Evolutionary conservation across 2,888 invertebrate species (phyloP).

Genomic region (Leptopterna dolabrata): DNA sequence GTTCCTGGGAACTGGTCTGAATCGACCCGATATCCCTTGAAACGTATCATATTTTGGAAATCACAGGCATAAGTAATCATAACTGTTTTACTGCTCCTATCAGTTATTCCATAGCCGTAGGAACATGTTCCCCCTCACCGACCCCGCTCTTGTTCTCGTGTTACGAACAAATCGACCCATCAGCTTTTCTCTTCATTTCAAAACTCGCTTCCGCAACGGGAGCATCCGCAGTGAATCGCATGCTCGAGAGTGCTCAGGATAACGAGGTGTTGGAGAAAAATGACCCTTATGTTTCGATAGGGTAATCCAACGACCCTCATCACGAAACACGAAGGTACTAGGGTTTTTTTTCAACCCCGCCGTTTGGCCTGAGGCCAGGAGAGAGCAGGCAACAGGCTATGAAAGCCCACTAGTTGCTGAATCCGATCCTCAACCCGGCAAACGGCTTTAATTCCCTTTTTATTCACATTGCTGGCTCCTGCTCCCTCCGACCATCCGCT

Average conservation of each 20-base stretch:
- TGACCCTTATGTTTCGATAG: slow-evolving; percentile 3
- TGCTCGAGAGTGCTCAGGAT: not conserved
- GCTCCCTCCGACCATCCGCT: not conserved
- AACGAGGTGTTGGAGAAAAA: not conserved
- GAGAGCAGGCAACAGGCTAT: slow-evolving; percentile 28
- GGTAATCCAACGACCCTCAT: slow-evolving; percentile 1
- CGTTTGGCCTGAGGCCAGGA: slow-evolving; percentile 35
- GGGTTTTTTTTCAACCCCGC: not conserved
- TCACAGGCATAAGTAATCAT: no score
- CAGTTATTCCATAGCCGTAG: no score
- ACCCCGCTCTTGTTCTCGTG: no score
- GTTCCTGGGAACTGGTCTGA: no score
- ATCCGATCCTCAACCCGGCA: slow-evolving; percentile 27
- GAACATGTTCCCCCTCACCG: no score
- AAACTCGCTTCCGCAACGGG: not conserved
- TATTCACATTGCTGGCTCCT: slow-evolving; percentile 20
- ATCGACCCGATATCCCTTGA: no score
- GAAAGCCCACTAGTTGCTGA: slow-evolving; percentile 39
- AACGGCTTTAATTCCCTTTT: slow-evolving; percentile 29
- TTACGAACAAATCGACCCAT: no score
- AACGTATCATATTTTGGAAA: no score
- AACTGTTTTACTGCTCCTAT: no score
- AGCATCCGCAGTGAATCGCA: not conserved
- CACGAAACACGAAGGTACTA: slow-evolving; percentile 7
- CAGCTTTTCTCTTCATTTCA: no score